A percentile compares a stretch with the other conserved stretches of the same genome.
Conservation (phyloP, 1,140 invertebrate species). For the Drosophila repleta region DNA sequence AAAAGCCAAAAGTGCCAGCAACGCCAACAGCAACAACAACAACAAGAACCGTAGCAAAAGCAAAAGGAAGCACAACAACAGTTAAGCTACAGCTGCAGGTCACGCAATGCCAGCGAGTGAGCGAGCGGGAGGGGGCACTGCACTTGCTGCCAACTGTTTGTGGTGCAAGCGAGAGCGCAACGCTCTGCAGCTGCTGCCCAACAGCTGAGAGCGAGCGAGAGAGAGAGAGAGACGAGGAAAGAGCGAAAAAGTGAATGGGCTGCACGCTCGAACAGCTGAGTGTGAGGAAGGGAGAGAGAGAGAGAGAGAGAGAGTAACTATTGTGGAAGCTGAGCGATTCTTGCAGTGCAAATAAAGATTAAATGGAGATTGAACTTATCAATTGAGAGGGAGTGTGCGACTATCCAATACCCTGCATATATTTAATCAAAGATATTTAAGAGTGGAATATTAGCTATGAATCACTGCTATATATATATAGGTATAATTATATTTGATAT, state of each 20-base stretch:
- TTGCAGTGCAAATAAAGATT: conserved; percentile 1
- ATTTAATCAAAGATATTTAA: too few relatives aligned
- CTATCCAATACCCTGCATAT: not conserved
- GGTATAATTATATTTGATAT: too few relatives aligned
- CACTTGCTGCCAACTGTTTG: not conserved
- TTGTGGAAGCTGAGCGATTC: conserved; percentile 3
- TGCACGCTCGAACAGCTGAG: not conserved
- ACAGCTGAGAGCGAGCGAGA: conserved; percentile 27
- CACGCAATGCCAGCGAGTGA: conserved; percentile 15
- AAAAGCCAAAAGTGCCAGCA: not conserved
- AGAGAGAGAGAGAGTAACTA: conserved; percentile 1
- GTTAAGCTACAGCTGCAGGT: conserved; percentile 17
- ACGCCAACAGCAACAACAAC: not conserved
- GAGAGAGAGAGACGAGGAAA: conserved; percentile 15
- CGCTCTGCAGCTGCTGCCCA: conserved; percentile 13
- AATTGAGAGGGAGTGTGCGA: not conserved
- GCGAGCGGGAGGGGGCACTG: not conserved
- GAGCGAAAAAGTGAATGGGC: not conserved
- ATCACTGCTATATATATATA: too few relatives aligned
- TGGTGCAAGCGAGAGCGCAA: conserved; percentile 1
- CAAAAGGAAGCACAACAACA: not conserved
- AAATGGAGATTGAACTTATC: conserved; percentile 1
- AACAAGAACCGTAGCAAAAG: not conserved
- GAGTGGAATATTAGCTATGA: too few relatives aligned
- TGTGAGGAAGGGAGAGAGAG: not conserved